Base-by-base conservation (phyloP, 2,113 vertebrate species). In the Alectura lathami region DNA sequence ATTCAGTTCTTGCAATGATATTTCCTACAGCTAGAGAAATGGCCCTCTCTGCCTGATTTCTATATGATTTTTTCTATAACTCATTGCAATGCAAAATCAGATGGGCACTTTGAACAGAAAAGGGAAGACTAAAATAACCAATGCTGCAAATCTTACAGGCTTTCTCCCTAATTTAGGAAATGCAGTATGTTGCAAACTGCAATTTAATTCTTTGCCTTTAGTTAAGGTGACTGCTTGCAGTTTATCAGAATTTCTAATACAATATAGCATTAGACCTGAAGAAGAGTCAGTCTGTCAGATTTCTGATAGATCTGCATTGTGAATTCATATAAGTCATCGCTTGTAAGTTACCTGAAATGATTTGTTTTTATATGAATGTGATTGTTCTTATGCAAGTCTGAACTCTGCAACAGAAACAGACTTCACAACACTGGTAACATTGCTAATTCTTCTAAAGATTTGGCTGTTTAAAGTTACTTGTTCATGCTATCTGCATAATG, bases 401-500 rank as follows among this genome's bases (percentile, higher is more conserved):
- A 60, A 36, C 68, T 94, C 70, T 89, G 42, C 54, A 80, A 60
- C 48, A 43, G 72, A 82, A 91, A 69, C 34, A 48, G 63, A 48
- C 79, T 93, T 87, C 32, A 73, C 38, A n/a, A 53, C 47, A 29
- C 27, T 59, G 45, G 83, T 80, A 97, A 79, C 22, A 42, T 26
- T 17, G 20, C 13, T 96, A 93, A 91, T 73, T 89, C 70, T 91
- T 77, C 82, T 92, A 84, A 95, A 97, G 89, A 66, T 74, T 62
- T 89, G 70, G 27, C 76, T 94, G 50, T 92, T 97, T 96, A 94
- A 95, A 93, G 82, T 96, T 93, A 76, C 74, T 96, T 93, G 85
- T 93, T 97, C 86, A 77, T 88, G 88, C 78, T 93, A 89, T 72
- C 75, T 94, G 63, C 91, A 92, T 97, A 98, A 98, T 67, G 57